Base-by-base conservation (phyloP, 1,140 invertebrate genomes). In the Dreissena polymorpha region DNA sequence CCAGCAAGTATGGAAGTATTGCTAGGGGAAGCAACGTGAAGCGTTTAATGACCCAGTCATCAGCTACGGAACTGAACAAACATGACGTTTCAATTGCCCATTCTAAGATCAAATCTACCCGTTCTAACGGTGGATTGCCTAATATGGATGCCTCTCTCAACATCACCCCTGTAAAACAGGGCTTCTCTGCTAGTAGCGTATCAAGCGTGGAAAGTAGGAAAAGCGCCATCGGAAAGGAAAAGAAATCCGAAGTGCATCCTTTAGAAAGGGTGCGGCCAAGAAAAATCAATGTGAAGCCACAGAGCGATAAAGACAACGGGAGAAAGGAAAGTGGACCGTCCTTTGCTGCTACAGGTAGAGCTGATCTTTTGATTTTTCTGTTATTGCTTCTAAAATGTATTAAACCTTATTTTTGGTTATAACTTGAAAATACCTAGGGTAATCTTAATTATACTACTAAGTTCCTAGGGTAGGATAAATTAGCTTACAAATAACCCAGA, bases 211-310 rank as follows among this genome's bases (percentile, higher is more conserved):
- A 70, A 29, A 10, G 71, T 18, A 25, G 50, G 10, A 25, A 16
- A 18, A 60, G 18, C 1, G 27, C 23, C n/a, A 14, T 16, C 8
- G 16, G 50, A 2, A 53, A 69, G 21, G 51, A 65, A 0, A 63
- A 23, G 18, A 70, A 71, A 49, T n/a, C 12, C 13, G 68, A 60
- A 39, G 21, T 27, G 5, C 65, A 51, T 21, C 77, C 77, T n/a
- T 49, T 80, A 29, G 77, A 80, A n/a, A 51, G 27, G 70, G 77
- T 80, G 16, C n/a, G 77, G 23, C 77, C 77, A 5, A 80, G 70
- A 55, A 80, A 71, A 60, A 80, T 80, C 27, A 53, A 70, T 23
- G 77, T 80, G n/a, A 27, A 80, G 39, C 77, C 77, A 29, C 69
- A 71, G 57, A 39, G 39, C 39, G 39, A 39, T 39, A 2, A 39